phyloP scores from a whole-genome alignment of 2,888 invertebrate species.

The Schizotus pectinicornis region DNA sequence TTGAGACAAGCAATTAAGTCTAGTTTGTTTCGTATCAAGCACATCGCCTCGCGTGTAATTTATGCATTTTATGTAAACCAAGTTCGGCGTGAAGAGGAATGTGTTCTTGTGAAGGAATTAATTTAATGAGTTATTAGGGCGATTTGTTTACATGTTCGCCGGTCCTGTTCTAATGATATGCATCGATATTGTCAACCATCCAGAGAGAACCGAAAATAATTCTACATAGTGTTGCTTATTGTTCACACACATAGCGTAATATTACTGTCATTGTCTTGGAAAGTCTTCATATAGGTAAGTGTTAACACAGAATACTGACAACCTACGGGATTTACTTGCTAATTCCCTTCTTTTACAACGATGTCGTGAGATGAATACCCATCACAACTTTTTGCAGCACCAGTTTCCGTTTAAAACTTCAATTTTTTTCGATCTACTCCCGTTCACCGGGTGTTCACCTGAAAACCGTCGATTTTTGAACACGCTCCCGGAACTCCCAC shows the following conservation, averaged over 20 bases:
- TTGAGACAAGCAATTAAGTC: no score
- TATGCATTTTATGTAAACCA: no score
- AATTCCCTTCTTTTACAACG: slow-evolving; percentile 6
- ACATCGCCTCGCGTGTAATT: no score
- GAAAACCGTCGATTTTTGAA: neutral
- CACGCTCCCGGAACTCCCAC: neutral
- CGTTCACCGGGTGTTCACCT: slow-evolving; percentile 9
- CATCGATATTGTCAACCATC: slow-evolving; percentile 23
- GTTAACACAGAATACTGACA: slow-evolving; percentile 21
- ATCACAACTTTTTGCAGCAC: slow-evolving; percentile 16
- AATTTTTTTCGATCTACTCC: neutral
- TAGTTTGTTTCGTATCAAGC: no score
- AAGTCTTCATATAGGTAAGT: slow-evolving; percentile 16
- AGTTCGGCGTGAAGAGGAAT: no score
- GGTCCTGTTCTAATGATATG: slow-evolving; percentile 9
- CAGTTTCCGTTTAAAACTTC: slow-evolving; percentile 4
- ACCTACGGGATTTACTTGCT: slow-evolving; percentile 16
- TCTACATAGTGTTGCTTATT: slow-evolving; percentile 24
- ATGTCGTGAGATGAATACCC: neutral
- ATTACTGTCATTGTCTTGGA: slow-evolving; percentile 5
- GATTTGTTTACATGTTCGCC: no score
- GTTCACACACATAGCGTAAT: slow-evolving; percentile 25
- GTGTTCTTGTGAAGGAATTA: no score
- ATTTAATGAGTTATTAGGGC: no score
- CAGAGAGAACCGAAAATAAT: slow-evolving; percentile 15